Percentiles rank a stretch among this genome's conserved stretches.
Conservation (phyloP, 2,888 invertebrate genomes). For the Pollenia angustigena region DNA sequence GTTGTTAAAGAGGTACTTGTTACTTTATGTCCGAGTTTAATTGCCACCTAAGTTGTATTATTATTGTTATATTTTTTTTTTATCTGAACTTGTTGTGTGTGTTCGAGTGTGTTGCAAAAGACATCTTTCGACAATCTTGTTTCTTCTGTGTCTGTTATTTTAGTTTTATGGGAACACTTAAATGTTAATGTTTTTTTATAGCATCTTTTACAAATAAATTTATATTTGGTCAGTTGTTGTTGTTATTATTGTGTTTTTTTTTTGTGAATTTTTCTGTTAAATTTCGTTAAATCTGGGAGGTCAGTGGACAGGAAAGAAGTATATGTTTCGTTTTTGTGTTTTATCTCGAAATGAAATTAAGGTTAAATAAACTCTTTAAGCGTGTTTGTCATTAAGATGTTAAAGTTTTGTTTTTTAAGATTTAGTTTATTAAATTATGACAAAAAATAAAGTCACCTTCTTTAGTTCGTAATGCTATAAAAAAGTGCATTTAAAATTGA, state of each 20-base stretch:
- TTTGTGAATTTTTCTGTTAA: conserved; percentile 34
- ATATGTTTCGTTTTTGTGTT: conserved; percentile 25
- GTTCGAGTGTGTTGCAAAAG: conserved; percentile 48
- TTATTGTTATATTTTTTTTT: not conserved
- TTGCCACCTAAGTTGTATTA: conserved; percentile 70
- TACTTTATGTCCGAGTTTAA: conserved; percentile 69
- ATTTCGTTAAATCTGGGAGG: conserved; percentile 66
- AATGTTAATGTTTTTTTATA: conserved; percentile 67
- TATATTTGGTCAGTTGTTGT: conserved; percentile 10
- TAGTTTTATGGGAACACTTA: conserved; percentile 66
- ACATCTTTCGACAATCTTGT: conserved; percentile 68
- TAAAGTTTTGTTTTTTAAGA: not conserved
- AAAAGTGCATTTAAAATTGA: not conserved
- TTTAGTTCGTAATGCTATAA: not conserved
- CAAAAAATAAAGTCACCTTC: not conserved
- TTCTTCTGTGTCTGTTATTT: conserved; percentile 47
- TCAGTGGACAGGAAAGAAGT: conserved; percentile 59
- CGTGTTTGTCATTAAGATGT: conserved; percentile 50
- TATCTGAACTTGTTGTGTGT: not conserved
- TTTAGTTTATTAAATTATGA: conserved; percentile 12
- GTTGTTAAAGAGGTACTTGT: conserved; percentile 68
- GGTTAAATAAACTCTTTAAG: conserved; percentile 54
- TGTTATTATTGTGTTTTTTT: not conserved
- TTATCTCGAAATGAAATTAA: conserved; percentile 35
- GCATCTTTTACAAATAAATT: conserved; percentile 58